Evolutionary conservation across 2,888 invertebrate species (phyloP).

Genomic region (Amphiduros pacificus): DNA sequence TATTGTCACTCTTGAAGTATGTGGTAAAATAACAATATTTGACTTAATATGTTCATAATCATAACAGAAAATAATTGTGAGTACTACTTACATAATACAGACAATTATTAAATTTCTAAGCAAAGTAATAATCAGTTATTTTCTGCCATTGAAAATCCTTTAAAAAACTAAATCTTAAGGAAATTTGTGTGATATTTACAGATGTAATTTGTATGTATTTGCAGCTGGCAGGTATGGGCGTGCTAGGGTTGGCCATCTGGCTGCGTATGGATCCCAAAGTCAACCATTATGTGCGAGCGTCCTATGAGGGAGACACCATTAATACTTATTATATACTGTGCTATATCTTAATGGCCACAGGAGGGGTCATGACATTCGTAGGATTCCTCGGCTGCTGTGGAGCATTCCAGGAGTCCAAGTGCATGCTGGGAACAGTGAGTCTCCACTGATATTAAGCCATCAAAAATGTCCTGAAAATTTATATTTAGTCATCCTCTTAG

Average conservation of each 20-base stretch:
- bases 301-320: slow-evolving; percentile 63
- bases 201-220: slow-evolving; percentile 39
- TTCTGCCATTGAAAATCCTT: no score
- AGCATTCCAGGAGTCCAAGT: slow-evolving; percentile 73
- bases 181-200: not conserved
- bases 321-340: slow-evolving; percentile 70
- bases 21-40: no score
- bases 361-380: slow-evolving; percentile 71
- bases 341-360: slow-evolving; percentile 72
- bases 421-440: slow-evolving; percentile 73
- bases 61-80: no score
- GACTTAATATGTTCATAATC: no score
- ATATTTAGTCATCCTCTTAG: no score
- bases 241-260: slow-evolving; percentile 73
- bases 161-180: no score
- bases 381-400: slow-evolving; percentile 82
- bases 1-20: no score
- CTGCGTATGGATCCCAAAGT: slow-evolving; percentile 70
- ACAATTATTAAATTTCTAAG: no score
- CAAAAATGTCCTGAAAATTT: no score
- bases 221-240: slow-evolving; percentile 72
- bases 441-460: no score
- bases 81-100: no score
- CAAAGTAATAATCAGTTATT: no score
- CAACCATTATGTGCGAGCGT: slow-evolving; percentile 71